These are phyloP conservation scores for Felis catus DNA, from an alignment of 2,113 vertebrate species.

Conservation along the genomic window F.catus_Fca126_mat1.0 CM031426.1:22494001-22494500, in stretches of 20 bases:
- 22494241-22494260: not conserved
- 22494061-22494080: constrained; percentile 74
- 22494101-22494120: constrained; percentile 68
- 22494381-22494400: not conserved
- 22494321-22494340: not conserved
- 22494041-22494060: constrained; percentile 65
- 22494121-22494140: constrained; percentile 79
- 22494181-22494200: constrained; percentile 62
- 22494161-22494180: not conserved
- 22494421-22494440: constrained; percentile 53
- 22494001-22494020: constrained; percentile 50
- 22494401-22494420: not conserved
- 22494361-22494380: constrained; percentile 16
- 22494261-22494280: not conserved
- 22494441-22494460: not conserved
- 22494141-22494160: constrained; percentile 63
- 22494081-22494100: constrained; percentile 70
- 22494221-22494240: not conserved
- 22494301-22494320: not conserved
- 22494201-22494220: constrained; percentile 70
- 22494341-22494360: not conserved
- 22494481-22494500: too few species aligned
- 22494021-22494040: constrained; percentile 70
- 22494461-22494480: not conserved
- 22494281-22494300: not conserved